Evolutionary conservation across 2,888 invertebrate species (phyloP).

Genomic region (Synergus japonicus): DNA sequence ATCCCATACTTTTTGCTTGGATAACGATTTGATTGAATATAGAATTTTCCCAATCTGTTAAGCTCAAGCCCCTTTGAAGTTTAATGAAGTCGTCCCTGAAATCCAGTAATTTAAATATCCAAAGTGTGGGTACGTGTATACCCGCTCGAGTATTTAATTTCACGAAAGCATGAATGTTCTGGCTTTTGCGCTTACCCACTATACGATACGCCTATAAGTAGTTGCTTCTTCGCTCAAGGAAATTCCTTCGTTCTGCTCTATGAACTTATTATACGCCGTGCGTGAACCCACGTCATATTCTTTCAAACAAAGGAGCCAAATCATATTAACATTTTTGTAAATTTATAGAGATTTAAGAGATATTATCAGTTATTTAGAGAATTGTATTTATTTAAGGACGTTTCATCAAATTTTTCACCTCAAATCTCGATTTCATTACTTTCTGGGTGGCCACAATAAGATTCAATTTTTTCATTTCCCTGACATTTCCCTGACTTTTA

Average conservation of each 20-base stretch:
- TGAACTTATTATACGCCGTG: background rate
- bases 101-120: background rate
- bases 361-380: no score
- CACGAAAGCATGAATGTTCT: background rate
- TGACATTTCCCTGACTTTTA: no score
- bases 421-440: no score
- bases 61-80: background rate
- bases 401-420: no score
- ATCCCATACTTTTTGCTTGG: no score
- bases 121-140: background rate
- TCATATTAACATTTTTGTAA: background rate
- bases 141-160: background rate
- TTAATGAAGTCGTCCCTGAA: conserved; percentile 1
- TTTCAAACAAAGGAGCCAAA: background rate
- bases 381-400: no score
- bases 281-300: background rate
- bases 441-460: no score
- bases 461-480: no score
- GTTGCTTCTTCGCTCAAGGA: background rate
- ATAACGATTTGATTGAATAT: no score
- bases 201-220: background rate
- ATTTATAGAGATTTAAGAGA: no score
- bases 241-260: conserved; percentile 7
- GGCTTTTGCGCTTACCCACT: background rate
- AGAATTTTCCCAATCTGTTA: no score